Percentiles rank a stretch among this genome's conserved stretches.
These are phyloP conservation scores for Chaenogobius annularis DNA, from an alignment of 2,113 vertebrate genomes.

Conservation along the genomic window DNA sequence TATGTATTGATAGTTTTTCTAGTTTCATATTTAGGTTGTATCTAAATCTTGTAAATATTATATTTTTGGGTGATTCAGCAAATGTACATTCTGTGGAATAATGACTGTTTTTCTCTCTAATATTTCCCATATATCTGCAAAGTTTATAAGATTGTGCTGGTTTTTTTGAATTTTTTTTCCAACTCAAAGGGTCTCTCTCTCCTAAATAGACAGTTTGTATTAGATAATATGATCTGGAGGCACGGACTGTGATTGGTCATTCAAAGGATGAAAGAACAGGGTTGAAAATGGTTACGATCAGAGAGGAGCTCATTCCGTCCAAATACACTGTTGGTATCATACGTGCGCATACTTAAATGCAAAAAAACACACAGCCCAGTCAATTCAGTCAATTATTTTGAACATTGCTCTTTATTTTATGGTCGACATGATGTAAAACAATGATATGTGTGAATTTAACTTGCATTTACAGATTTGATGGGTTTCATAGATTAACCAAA, in stretches of 20 bases:
- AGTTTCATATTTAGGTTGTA: neutral
- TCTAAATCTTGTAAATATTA: neutral
- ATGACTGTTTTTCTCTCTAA: too few species aligned
- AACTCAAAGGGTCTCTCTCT: neutral
- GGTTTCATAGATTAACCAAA: neutral
- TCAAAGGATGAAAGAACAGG: too few species aligned
- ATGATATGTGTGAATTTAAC: constrained; percentile 30
- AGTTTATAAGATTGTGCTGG: neutral
- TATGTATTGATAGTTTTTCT: neutral
- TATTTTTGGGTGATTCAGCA: neutral
- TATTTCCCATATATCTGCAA: too few species aligned
- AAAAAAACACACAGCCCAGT: constrained; percentile 23
- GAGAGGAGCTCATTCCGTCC: too few species aligned
- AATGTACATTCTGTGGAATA: neutral
- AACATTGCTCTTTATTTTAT: constrained; percentile 59
- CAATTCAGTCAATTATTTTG: constrained; percentile 18
- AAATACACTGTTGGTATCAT: neutral
- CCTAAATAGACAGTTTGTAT: neutral
- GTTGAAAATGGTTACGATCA: too few species aligned
- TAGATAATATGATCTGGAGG: too few species aligned
- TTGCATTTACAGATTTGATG: constrained; percentile 1
- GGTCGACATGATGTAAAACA: constrained; percentile 47
- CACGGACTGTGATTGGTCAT: too few species aligned
- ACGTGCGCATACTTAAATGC: too few species aligned
- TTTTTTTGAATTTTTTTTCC: neutral